Percentiles rank a stretch among this genome's conserved stretches.
phyloP scores from a whole-genome alignment of 1,140 invertebrate genomes.

The Drosophila busckii region DNA sequence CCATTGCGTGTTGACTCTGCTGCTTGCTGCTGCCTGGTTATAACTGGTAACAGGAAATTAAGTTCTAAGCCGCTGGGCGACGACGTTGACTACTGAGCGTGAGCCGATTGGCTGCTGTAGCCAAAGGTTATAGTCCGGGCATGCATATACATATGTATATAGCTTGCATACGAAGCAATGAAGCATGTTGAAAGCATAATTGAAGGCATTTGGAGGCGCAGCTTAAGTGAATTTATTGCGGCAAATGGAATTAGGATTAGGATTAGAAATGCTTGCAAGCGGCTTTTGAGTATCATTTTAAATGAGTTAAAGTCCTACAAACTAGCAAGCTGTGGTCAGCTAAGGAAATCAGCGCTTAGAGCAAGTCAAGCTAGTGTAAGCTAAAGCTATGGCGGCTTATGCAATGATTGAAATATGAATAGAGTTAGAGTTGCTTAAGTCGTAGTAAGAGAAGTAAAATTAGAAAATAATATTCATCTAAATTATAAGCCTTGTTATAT shows the following conservation, averaged over 20 bases:
- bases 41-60: conserved; percentile 49
- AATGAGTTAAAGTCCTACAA: too few species aligned
- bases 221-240: conserved; percentile 40
- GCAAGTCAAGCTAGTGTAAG: too few species aligned
- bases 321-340: too few species aligned
- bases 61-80: conserved; percentile 32
- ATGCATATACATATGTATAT: too few species aligned
- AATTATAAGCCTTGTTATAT: too few species aligned
- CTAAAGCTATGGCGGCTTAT: too few species aligned
- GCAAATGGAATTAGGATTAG: conserved; percentile 20
- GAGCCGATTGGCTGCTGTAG: not conserved
- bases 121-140: conserved; percentile 11
- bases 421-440: too few species aligned
- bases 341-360: too few species aligned
- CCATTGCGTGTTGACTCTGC: conserved; percentile 23
- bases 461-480: too few species aligned
- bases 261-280: too few species aligned
- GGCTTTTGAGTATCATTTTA: too few species aligned
- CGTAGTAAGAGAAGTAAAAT: too few species aligned
- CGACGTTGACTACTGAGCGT: not conserved
- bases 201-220: conserved; percentile 32
- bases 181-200: conserved; percentile 28
- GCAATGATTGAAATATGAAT: not conserved
- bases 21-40: conserved; percentile 18
- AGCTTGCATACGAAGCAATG: conserved; percentile 9